Evolutionary conservation across 2,797 vertebrate genomes (phyloP).

Genomic region (Phalloptychus januarius): DNA sequence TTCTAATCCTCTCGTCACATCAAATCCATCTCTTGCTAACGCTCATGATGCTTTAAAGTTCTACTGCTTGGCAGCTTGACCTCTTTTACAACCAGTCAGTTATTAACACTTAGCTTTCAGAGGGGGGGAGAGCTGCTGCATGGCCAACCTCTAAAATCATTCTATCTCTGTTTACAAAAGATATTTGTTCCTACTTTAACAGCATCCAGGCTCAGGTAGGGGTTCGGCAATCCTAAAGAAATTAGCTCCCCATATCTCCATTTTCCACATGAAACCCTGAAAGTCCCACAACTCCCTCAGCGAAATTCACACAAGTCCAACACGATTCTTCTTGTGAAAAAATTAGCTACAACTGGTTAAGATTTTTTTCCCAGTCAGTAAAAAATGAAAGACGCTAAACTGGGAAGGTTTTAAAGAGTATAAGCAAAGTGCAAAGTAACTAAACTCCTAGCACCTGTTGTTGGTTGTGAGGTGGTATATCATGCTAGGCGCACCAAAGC

Average conservation of each 20-base stretch:
- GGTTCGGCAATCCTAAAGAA: background rate
- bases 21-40: conserved; percentile 18
- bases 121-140: background rate
- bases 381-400: background rate
- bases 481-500: background rate
- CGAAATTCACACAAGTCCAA: background rate
- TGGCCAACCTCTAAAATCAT: background rate
- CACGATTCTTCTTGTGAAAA: background rate
- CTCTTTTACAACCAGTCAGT: conserved; percentile 67
- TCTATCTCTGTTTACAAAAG: background rate
- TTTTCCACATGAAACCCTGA: background rate
- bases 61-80: conserved; percentile 42
- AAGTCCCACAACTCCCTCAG: background rate
- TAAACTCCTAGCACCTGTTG: background rate
- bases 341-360: background rate
- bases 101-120: conserved; percentile 20
- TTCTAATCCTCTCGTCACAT: conserved; percentile 3
- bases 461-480: background rate
- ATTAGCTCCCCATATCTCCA: background rate
- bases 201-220: background rate
- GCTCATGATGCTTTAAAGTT: conserved; percentile 34
- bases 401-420: background rate
- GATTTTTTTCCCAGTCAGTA: background rate
- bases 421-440: background rate
- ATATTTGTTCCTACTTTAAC: background rate